phyloP scores from a whole-genome alignment of 2,113 vertebrate genomes.

The Myrmecobius fasciatus region DNA sequence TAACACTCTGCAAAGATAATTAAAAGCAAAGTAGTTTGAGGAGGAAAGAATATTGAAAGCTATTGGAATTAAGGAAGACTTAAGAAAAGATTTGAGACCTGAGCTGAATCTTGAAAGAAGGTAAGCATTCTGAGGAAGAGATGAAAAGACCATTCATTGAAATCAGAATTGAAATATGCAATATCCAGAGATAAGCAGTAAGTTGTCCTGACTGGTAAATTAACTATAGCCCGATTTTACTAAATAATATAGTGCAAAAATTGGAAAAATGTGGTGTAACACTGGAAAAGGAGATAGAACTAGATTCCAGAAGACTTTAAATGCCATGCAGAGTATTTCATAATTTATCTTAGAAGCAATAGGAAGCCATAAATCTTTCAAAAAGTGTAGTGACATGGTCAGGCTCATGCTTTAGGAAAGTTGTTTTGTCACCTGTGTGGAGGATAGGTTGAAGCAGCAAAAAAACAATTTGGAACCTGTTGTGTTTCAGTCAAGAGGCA shows the following conservation, averaged over 20 bases:
- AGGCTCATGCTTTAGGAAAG: not conserved
- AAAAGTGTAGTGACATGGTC: not conserved
- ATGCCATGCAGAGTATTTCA: not conserved
- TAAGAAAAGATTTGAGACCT: not conserved
- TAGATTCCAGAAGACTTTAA: not conserved
- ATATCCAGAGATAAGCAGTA: not conserved
- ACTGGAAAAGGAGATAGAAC: not conserved
- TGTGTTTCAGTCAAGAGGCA: not conserved
- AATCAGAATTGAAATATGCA: not conserved
- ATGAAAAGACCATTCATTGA: not conserved
- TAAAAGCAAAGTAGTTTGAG: not conserved
- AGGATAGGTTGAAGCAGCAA: not conserved
- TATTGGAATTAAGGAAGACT: not conserved
- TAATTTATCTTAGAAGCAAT: not conserved
- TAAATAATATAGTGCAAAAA: not conserved
- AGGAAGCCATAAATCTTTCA: not conserved
- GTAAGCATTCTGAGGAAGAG: not conserved
- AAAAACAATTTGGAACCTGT: not conserved
- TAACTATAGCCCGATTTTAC: not conserved
- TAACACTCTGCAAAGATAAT: not conserved
- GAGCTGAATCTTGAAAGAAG: not conserved
- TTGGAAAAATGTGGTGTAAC: not conserved
- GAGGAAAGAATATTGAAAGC: not conserved
- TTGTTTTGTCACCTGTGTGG: not conserved
- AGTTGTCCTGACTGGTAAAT: not conserved